Conservation (phyloP, 2,113 vertebrate species). For the Struthio camelus region DNA sequence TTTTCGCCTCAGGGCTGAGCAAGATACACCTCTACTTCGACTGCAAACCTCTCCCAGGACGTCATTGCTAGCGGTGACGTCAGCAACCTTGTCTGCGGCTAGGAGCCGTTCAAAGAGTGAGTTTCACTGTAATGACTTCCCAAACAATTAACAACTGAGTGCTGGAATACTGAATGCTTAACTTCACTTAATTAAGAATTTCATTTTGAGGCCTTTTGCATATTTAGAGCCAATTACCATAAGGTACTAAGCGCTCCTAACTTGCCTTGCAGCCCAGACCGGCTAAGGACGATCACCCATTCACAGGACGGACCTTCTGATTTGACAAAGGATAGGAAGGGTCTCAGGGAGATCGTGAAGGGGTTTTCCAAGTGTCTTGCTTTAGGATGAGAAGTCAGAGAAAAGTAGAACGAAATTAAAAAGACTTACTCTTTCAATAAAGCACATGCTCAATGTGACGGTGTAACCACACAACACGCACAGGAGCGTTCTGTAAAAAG, state of each 20-base stretch:
- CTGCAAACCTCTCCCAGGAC: slow-evolving; percentile 18
- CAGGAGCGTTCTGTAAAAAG: rapidly evolving
- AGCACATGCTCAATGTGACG: background rate
- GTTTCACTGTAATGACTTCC: background rate
- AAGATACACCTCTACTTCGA: background rate
- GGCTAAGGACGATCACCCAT: background rate
- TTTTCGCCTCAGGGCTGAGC: slow-evolving; percentile 23
- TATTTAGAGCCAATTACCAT: slow-evolving; percentile 25
- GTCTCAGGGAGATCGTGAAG: background rate
- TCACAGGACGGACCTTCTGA: background rate
- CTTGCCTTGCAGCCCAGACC: background rate
- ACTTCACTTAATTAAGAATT: slow-evolving; percentile 47
- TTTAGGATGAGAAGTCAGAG: background rate
- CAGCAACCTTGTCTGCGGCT: background rate
- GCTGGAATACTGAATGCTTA: background rate
- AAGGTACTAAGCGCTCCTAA: slow-evolving; percentile 3
- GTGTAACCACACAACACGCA: background rate
- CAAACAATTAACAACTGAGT: background rate
- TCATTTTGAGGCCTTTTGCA: slow-evolving; percentile 36
- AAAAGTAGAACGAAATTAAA: background rate
- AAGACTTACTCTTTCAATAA: background rate
- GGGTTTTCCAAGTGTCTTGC: background rate
- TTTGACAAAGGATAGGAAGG: background rate
- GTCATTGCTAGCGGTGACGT: background rate
- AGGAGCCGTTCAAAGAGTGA: background rate